phyloP scores from a whole-genome alignment of 2,113 vertebrate genomes.

The Chaenocephalus aceratus region DNA sequence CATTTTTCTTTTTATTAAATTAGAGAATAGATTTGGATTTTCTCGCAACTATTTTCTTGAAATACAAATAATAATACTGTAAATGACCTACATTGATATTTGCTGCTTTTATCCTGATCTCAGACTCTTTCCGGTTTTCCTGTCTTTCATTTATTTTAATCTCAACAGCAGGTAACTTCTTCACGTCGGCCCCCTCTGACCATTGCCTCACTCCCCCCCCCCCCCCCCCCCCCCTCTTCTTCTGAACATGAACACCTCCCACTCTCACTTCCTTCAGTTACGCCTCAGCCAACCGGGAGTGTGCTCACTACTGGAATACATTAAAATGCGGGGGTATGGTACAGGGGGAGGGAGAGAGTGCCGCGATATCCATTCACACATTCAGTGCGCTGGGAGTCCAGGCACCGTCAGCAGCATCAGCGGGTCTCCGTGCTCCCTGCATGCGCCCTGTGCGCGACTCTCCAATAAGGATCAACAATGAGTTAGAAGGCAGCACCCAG shows the following conservation, averaged over 20 bases:
- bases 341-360: slow-evolving; percentile 39
- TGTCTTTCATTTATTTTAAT: neutral
- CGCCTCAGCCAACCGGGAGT: slow-evolving; percentile 79
- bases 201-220: slow-evolving; percentile 27
- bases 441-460: slow-evolving; percentile 55
- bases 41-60: neutral
- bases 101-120: neutral
- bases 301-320: slow-evolving; percentile 79
- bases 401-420: slow-evolving; percentile 43
- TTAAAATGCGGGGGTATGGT: slow-evolving; percentile 67
- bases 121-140: too few species aligned
- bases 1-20: neutral
- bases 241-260: slow-evolving; percentile 39
- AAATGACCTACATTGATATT: slow-evolving; percentile 6
- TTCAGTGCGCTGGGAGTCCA: slow-evolving; percentile 57
- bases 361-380: slow-evolving; percentile 64
- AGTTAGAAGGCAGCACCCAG: slow-evolving; percentile 35
- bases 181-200: slow-evolving; percentile 41
- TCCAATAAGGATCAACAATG: slow-evolving; percentile 29
- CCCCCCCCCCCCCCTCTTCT: neutral
- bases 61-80: neutral
- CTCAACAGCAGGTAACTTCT: slow-evolving; percentile 6
- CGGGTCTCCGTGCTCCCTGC: slow-evolving; percentile 38
- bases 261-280: slow-evolving; percentile 67
- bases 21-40: neutral